Evolutionary conservation across 2,797 vertebrate genomes (phyloP), one percentile per base, ranked within the genome.

Genomic region (Chelon labrosus): DNA sequence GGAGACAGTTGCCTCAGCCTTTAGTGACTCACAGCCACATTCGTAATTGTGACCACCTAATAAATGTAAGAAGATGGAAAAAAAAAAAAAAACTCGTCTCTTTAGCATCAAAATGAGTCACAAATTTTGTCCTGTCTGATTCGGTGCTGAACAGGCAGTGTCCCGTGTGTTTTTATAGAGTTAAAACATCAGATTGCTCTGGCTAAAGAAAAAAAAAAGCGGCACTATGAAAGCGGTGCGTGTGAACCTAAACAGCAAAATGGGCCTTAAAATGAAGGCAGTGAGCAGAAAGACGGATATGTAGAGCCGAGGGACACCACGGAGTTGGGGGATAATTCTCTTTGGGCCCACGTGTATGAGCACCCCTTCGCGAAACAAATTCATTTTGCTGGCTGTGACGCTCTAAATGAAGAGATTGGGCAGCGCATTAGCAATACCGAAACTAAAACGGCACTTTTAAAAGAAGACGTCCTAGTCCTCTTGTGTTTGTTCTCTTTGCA

Each of bases 401-500:
- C 8, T 54, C 9, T 59, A 47, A 53, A 41, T 49, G 39, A 57
- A 58, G 5, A 70, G 20, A 4, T 11, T 5, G 2, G 27, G 38
- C 0, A 16, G 19, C 10, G 46, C 4, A 46, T 49, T 68, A 73
- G 63, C 66, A 86, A 74, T 60, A 37, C 25, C 58, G 73, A 37
- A 83, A 22, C 53, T 38, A 74, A 81, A 75, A 54, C 14, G 2
- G 27, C 20, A 1, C 65, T 69, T 70, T 72, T 35, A 4, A 35
- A 35, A 35, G 31, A 7, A 76, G 72, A 82, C 51, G 76, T 55
- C 11, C 49, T 14, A 19, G 59, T 20, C 55, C 4, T 60, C 80
- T 50, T 60, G 52, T 80, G 49, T 66, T 46, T 13, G 17, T 31
- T 73, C 70, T 52, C 41, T 57, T 70, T 68, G 73, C 38, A 47